Evolutionary conservation across 2,113 vertebrate genomes (phyloP).

Genomic region (Salvator merianae): DNA sequence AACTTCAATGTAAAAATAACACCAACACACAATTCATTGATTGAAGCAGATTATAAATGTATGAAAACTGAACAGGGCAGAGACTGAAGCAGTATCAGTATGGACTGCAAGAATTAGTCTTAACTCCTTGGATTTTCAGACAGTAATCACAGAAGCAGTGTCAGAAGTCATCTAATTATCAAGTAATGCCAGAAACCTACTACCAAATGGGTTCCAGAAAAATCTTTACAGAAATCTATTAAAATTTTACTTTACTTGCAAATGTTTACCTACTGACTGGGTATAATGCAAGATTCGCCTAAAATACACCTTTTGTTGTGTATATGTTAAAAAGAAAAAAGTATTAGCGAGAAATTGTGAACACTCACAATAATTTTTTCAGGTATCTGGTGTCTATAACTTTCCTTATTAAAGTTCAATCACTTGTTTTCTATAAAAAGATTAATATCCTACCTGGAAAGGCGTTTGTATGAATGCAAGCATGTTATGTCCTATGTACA

Average conservation of each 20-base stretch:
- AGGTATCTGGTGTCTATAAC: not conserved
- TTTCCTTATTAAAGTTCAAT: not conserved
- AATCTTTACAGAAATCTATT: no score
- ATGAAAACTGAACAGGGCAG: no score
- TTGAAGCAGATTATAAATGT: no score
- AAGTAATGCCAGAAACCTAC: no score
- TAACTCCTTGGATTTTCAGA: not conserved
- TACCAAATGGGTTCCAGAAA: no score
- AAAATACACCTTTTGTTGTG: not conserved
- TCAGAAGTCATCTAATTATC: no score
- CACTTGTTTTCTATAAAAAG: not conserved
- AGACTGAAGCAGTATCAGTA: not conserved
- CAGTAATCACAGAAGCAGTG: no score
- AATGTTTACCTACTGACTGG: no score
- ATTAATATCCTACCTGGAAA: not conserved
- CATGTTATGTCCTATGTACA: not conserved
- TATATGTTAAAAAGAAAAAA: not conserved
- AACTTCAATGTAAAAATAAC: no score
- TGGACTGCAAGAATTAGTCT: not conserved
- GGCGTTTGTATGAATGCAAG: not conserved
- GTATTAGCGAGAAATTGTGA: constrained; percentile 10
- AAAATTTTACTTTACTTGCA: no score
- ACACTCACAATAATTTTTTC: not conserved
- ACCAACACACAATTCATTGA: no score
- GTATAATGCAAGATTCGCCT: not conserved